Percentiles rank a stretch among this genome's conserved stretches.
Conservation (phyloP, 2,888 invertebrate species). For the Aphidoletes aphidimyza region DNA sequence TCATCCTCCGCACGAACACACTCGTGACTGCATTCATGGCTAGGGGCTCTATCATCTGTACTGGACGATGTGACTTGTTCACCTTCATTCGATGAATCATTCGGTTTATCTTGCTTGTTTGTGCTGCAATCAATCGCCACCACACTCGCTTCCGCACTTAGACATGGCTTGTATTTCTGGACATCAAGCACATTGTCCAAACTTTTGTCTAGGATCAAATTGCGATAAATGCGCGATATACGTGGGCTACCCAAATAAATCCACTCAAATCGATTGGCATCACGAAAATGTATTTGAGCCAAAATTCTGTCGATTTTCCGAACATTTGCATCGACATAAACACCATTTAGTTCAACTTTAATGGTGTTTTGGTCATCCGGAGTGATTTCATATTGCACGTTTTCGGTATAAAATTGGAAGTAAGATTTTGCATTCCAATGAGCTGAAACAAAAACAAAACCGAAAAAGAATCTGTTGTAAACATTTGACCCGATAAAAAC, state of each 20-base stretch:
- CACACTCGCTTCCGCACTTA: background rate
- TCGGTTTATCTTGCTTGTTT: too few species aligned
- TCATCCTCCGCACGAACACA: background rate
- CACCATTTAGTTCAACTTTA: background rate
- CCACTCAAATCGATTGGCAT: background rate
- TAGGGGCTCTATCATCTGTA: background rate
- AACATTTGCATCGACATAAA: background rate
- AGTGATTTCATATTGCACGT: background rate
- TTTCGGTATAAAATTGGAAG: background rate
- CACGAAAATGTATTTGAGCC: background rate
- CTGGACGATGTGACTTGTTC: background rate
- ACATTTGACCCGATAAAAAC: background rate
- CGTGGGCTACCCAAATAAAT: background rate
- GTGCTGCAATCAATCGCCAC: background rate
- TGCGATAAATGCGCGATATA: background rate
- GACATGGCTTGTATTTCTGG: background rate
- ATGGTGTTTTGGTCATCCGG: background rate
- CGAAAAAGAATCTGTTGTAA: background rate
- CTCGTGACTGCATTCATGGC: background rate
- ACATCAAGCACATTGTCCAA: background rate
- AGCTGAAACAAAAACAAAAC: background rate
- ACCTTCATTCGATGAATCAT: too few species aligned
- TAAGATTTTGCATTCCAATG: slow-evolving; percentile 1
- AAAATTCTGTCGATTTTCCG: background rate
- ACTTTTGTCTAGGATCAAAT: background rate